Conservation (phyloP, 2,888 invertebrate genomes). For the Mimumesa dahlbomi region DNA sequence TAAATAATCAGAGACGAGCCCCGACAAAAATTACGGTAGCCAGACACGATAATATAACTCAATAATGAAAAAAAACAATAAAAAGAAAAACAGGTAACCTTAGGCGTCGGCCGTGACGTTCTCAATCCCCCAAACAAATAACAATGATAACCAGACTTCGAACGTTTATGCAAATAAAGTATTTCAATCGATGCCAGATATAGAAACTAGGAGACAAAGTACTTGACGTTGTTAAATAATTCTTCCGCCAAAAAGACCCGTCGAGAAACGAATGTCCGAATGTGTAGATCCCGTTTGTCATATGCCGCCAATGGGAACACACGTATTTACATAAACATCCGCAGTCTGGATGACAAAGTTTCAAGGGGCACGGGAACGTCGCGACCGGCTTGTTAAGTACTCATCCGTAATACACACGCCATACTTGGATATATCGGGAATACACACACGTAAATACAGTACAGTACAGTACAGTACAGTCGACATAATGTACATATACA, state of each 20-base stretch:
- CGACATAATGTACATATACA: conserved; percentile 79
- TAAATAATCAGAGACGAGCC: conserved; percentile 7
- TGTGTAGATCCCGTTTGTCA: too few species aligned
- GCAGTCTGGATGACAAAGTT: not conserved
- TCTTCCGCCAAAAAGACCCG: too few species aligned
- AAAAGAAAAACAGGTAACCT: conserved; percentile 31
- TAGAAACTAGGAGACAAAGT: too few species aligned
- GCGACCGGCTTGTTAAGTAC: conserved; percentile 33
- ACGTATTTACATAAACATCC: not conserved
- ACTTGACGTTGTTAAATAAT: too few species aligned
- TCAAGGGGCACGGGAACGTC: not conserved
- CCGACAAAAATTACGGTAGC: conserved; percentile 9
- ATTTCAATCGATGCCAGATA: too few species aligned
- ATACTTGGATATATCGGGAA: conserved; percentile 74
- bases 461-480: conserved; percentile 69
- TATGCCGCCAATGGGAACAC: too few species aligned
- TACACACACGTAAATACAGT: conserved; percentile 79
- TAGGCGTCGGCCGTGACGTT: conserved; percentile 14
- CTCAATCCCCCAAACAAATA: conserved; percentile 5
- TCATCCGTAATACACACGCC: conserved; percentile 62
- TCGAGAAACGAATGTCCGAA: too few species aligned
- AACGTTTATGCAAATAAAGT: too few species aligned
- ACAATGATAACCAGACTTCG: not conserved
- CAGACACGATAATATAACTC: conserved; percentile 6
- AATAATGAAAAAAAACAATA: conserved; percentile 6